Evolutionary conservation across 1,140 invertebrate genomes (phyloP).

Genomic region (Helicoverpa armigera): DNA sequence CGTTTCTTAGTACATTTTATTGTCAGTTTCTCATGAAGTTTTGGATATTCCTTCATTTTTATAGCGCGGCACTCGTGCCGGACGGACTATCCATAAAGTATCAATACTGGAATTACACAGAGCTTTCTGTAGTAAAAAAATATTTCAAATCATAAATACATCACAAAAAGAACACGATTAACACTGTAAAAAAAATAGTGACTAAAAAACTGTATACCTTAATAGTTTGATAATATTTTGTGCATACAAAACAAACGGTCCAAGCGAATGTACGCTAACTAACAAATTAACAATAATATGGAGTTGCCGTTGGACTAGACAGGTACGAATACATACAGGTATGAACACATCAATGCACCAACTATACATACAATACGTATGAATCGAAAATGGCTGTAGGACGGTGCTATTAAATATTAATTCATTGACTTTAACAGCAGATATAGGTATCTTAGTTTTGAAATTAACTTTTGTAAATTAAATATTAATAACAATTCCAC

Average conservation of each 20-base stretch:
- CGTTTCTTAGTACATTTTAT: constrained; percentile 52
- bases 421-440: too few relatives aligned
- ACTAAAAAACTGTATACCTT: constrained; percentile 33
- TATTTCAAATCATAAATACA: constrained; percentile 38
- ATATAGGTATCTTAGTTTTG: too few relatives aligned
- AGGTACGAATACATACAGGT: constrained; percentile 52
- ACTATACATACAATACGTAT: constrained; percentile 5
- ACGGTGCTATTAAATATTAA: too few relatives aligned
- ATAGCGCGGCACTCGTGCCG: constrained; percentile 10
- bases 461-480: too few relatives aligned
- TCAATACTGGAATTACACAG: constrained; percentile 30
- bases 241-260: constrained; percentile 36
- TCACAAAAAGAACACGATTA: constrained; percentile 46
- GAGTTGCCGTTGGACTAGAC: constrained; percentile 77
- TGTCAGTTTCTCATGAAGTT: constrained; percentile 48
- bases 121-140: constrained; percentile 9
- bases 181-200: constrained; percentile 34
- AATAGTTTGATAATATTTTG: constrained; percentile 32
- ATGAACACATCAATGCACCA: constrained; percentile 61
- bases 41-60: constrained; percentile 6
- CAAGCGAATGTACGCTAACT: constrained; percentile 31
- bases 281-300: constrained; percentile 55
- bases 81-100: constrained; percentile 3
- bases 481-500: too few relatives aligned
- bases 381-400: constrained; percentile 10